A percentile compares a stretch with the other conserved stretches of the same genome.
phyloP scores from a whole-genome alignment of 2,113 vertebrate species.

The Leuciscus idus region DNA sequence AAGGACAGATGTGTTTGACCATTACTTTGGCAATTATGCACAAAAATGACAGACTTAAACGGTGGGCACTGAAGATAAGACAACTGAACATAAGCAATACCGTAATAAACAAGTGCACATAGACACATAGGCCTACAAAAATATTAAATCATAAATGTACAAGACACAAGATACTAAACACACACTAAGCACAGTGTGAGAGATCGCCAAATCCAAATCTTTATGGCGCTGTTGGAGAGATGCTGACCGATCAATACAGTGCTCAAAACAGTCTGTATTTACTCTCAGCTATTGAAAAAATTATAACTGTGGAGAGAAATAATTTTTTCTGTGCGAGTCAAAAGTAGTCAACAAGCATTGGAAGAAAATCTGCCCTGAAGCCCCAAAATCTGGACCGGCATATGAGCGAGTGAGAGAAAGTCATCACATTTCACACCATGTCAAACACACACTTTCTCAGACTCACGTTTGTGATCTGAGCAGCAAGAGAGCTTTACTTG shows the following conservation, averaged over 20 bases:
- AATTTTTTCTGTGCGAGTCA: not conserved
- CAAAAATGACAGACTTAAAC: not conserved
- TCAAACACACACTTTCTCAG: conserved; percentile 61
- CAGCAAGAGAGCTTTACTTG: conserved; percentile 62
- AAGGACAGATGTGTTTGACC: not conserved
- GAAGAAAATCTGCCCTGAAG: conserved; percentile 50
- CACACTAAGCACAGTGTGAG: not conserved
- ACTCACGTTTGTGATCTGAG: conserved; percentile 60
- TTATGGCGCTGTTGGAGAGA: not conserved
- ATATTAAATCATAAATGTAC: not conserved
- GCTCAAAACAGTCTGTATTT: conserved; percentile 8
- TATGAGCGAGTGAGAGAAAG: conserved; percentile 59
- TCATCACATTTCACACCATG: conserved; percentile 65
- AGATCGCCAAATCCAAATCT: not conserved
- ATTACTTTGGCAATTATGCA: not conserved
- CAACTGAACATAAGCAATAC: not conserved
- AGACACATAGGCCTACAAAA: not conserved
- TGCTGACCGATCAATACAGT: conserved; percentile 4
- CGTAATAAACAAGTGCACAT: not conserved
- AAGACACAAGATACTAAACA: not conserved
- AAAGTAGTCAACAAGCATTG: conserved; percentile 43
- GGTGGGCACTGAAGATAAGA: not conserved
- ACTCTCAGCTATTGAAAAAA: not conserved
- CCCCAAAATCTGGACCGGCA: conserved; percentile 44
- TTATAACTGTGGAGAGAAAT: conserved; percentile 17